phyloP scores from a whole-genome alignment of 2,888 invertebrate genomes.

The Rotaria sp. region DNA sequence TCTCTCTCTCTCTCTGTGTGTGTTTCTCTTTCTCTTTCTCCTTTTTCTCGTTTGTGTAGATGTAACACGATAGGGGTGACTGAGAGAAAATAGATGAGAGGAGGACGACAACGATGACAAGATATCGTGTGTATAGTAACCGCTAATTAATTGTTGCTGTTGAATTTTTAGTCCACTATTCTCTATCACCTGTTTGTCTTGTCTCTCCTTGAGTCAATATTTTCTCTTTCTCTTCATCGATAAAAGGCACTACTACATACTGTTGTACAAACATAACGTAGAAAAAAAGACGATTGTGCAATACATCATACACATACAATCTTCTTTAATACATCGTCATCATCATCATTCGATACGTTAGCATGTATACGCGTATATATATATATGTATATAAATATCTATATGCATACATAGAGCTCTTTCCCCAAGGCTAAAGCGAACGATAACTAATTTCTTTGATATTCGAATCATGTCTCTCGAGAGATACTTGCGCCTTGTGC shows the following conservation, averaged over 20 bases:
- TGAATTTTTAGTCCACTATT: neutral
- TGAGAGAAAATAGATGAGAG: neutral
- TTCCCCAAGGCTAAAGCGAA: neutral
- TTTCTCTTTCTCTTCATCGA: neutral
- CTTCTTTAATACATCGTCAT: conserved; percentile 3
- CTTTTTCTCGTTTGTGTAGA: neutral
- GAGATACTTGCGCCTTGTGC: neutral
- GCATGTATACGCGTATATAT: neutral
- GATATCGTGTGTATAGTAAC: conserved; percentile 3
- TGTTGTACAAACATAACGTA: neutral
- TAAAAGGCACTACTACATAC: conserved; percentile 10
- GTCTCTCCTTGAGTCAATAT: conserved; percentile 14
- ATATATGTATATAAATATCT: neutral
- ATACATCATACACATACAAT: neutral
- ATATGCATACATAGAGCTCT: neutral
- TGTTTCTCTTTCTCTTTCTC: neutral
- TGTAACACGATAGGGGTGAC: neutral
- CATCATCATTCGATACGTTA: neutral
- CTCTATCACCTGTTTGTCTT: neutral
- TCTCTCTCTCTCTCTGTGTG: neutral
- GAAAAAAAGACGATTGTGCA: neutral
- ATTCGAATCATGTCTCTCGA: neutral
- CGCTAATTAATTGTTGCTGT: conserved; percentile 3
- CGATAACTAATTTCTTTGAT: conserved; percentile 14
- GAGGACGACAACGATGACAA: neutral